phyloP scores from a whole-genome alignment of 2,888 invertebrate genomes.

The Agrotis ipsilon region DNA sequence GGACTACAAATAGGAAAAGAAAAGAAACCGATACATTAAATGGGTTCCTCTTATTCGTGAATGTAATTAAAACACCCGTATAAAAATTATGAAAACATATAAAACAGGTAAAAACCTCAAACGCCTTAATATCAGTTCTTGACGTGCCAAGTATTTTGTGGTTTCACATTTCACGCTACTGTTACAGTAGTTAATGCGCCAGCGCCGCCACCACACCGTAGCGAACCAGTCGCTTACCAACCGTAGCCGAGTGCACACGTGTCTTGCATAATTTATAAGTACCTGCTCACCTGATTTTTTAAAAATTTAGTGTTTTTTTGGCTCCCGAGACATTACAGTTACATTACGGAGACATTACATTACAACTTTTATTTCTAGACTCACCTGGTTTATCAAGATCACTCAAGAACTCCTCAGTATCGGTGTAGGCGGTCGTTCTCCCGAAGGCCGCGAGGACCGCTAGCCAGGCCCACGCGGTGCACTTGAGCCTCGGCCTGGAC shows the following conservation, averaged over 20 bases:
- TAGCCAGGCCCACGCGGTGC: constrained; percentile 86
- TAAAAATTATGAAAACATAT: not conserved
- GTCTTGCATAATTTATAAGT: too few relatives aligned
- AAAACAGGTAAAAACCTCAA: not conserved
- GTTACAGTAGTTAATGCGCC: too few relatives aligned
- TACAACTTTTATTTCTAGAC: constrained; percentile 32
- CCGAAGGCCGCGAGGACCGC: constrained; percentile 85
- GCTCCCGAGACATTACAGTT: too few relatives aligned
- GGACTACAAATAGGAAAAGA: not conserved
- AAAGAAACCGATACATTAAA: not conserved
- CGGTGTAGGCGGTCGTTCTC: constrained; percentile 87
- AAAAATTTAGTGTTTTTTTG: too few relatives aligned
- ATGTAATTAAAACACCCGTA: not conserved
- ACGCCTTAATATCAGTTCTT: not conserved
- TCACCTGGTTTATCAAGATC: constrained; percentile 92
- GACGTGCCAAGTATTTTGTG: too few relatives aligned
- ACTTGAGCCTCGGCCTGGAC: constrained; percentile 68
- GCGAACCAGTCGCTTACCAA: too few relatives aligned
- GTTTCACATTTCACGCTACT: not conserved
- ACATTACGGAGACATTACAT: too few relatives aligned
- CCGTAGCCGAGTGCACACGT: too few relatives aligned
- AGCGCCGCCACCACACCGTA: too few relatives aligned
- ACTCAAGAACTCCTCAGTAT: constrained; percentile 91
- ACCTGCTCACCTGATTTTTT: too few relatives aligned
- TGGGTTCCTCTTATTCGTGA: too few relatives aligned